Evolutionary conservation across 2,113 vertebrate species (phyloP), one percentile per base, ranked within the genome.

Genomic region (Bujurquina vittata): DNA sequence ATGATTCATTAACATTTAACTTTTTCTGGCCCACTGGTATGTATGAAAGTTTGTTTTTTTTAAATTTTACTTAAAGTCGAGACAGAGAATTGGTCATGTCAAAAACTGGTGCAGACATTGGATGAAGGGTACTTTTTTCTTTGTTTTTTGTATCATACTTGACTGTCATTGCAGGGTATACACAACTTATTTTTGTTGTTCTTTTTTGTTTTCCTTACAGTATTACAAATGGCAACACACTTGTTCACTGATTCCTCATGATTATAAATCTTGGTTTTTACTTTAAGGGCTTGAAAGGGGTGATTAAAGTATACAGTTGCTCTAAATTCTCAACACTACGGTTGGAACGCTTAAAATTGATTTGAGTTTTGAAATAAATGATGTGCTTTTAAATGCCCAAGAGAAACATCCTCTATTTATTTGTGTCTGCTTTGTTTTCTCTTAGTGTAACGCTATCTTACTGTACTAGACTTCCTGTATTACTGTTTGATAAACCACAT

Each of bases 341-440:
- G 26, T 77, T 35, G 43, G 6, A 67, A 57, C 12, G n/a, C 26
- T 80, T 74, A 11, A 33, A 84, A 60, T 4, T n/a, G 23, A 54
- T 65, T 18, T 77, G 17, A 14, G 3, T 46, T 83, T 61, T 63
- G 60, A 10, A 88, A 91, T 92, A 88, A 90, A 92, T 80, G 0
- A 26, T 84, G 29, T 23, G 46, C 33, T 46, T 85, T 82, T 20
- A 59, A 63, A 56, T 22, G 12, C 12, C 20, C 10, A 5, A 43
- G 3, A 83, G 26, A 75, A 78, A 81, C 69, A 54, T 67, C 26
- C 15, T 73, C 63, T 57, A 56, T 62, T 74, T 57, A 22, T 69
- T 77, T 22, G 43, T 84, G 26, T 83, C 67, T 87, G 75, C 6
- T 84, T 29, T 77, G 7, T 22, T 77, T 76, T 74, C 15, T n/a